Evolutionary conservation across 1,140 invertebrate genomes (phyloP).

Genomic region (Drosophila pandora): DNA sequence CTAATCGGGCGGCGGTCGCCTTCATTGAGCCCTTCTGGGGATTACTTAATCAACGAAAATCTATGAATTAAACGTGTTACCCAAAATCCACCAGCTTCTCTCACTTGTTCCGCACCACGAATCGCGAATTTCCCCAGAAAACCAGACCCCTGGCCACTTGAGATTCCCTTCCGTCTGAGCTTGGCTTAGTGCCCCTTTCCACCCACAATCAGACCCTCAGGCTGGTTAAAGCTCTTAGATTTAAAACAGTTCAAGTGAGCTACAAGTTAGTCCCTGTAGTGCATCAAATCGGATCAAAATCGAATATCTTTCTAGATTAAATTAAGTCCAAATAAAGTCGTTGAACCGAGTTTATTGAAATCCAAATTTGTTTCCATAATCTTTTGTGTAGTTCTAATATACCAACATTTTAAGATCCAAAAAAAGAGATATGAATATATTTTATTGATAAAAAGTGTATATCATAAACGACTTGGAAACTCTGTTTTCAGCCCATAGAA

Average conservation of each 20-base stretch:
- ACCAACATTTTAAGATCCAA: too few relatives aligned
- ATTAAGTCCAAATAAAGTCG: neutral
- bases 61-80: conserved; percentile 76
- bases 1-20: conserved; percentile 59
- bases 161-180: conserved; percentile 33
- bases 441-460: too few relatives aligned
- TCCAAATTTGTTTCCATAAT: neutral
- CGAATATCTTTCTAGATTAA: neutral
- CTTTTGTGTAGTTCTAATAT: too few relatives aligned
- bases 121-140: conserved; percentile 44
- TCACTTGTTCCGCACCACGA: conserved; percentile 29
- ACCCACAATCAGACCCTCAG: conserved; percentile 3
- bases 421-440: too few relatives aligned
- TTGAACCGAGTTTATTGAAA: neutral
- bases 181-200: conserved; percentile 40
- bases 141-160: conserved; percentile 43
- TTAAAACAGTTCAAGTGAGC: conserved; percentile 55
- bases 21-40: conserved; percentile 63
- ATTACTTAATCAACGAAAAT: conserved; percentile 79
- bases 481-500: too few relatives aligned
- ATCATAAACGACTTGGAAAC: too few relatives aligned
- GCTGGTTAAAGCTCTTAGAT: conserved; percentile 37
- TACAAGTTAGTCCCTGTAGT: conserved; percentile 47
- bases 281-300: conserved; percentile 1
- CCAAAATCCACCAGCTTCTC: conserved; percentile 61